phyloP scores from a whole-genome alignment of 1,140 invertebrate species.

The Littorina saxatilis region DNA sequence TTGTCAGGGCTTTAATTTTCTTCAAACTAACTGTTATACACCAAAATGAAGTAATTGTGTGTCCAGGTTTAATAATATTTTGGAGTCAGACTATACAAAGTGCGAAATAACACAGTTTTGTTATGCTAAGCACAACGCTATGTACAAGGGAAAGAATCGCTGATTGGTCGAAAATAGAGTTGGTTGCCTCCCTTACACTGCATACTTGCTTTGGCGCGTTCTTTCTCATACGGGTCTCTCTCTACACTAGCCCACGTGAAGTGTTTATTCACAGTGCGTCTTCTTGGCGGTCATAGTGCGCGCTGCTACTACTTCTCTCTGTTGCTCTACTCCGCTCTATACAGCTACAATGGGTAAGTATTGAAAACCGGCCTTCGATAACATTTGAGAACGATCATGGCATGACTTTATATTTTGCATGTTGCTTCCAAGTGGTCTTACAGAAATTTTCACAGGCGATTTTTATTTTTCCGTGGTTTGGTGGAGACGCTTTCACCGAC shows the following conservation, averaged over 20 bases:
- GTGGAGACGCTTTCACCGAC: slow-evolving; percentile 35
- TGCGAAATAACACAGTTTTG: too few species aligned
- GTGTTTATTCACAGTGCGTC: slow-evolving; percentile 46
- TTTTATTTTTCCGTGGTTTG: slow-evolving; percentile 38
- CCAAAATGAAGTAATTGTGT: too few species aligned
- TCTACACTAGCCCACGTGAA: slow-evolving; percentile 45
- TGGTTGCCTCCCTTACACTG: slow-evolving; percentile 32
- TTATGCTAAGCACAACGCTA: too few species aligned
- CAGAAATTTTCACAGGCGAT: slow-evolving; percentile 25
- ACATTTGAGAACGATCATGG: slow-evolving; percentile 35
- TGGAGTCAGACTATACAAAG: too few species aligned
- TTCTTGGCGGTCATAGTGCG: slow-evolving; percentile 44
- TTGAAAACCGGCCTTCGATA: slow-evolving; percentile 29
- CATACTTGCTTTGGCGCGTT: slow-evolving; percentile 27
- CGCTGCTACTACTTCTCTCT: slow-evolving; percentile 29
- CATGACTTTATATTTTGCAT: slow-evolving; percentile 31
- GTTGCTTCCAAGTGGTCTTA: slow-evolving; percentile 23
- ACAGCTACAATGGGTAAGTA: slow-evolving; percentile 52
- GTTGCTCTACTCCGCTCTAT: slow-evolving; percentile 36
- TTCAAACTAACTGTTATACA: too few species aligned
- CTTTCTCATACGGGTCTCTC: slow-evolving; percentile 52
- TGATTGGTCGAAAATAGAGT: too few species aligned
- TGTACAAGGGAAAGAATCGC: too few species aligned
- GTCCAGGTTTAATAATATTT: too few species aligned
- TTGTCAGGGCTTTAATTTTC: not conserved